These are phyloP conservation scores for Enteromius mattozi DNA, from an alignment of 2,797 vertebrate species.

Conservation along the genomic window DNA sequence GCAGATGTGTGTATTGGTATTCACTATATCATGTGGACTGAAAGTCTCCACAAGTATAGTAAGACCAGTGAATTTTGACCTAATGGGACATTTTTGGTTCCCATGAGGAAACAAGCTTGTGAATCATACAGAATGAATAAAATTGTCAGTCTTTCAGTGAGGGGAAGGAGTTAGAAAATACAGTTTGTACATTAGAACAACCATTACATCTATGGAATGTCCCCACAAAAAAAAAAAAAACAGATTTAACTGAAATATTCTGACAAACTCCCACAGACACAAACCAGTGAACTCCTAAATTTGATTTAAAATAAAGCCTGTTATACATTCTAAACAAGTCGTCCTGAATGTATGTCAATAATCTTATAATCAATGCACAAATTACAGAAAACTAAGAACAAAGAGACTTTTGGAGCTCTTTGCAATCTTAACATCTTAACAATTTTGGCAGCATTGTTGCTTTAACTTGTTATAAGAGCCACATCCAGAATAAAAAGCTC, in stretches of 20 bases:
- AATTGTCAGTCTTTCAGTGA: not conserved
- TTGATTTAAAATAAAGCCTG: not conserved
- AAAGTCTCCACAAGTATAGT: not conserved
- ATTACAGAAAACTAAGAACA: not conserved
- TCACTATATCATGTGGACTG: no score
- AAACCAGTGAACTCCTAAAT: not conserved
- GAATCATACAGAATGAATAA: not conserved
- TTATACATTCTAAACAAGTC: not conserved
- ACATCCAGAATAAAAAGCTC: constrained; percentile 36
- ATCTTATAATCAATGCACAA: not conserved
- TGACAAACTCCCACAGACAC: not conserved
- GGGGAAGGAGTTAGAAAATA: not conserved
- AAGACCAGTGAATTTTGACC: not conserved
- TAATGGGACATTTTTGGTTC: not conserved
- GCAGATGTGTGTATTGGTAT: not conserved
- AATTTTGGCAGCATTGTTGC: not conserved
- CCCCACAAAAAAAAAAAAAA: not conserved
- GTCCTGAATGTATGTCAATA: not conserved
- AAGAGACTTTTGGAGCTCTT: not conserved
- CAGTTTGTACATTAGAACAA: not conserved
- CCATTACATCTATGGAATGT: not conserved
- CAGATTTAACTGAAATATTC: not conserved
- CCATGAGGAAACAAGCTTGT: not conserved
- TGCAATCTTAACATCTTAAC: not conserved
- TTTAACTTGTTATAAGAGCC: not conserved